Evolutionary conservation across 2,113 vertebrate species (phyloP), one percentile per base, ranked within the genome.

Genomic region (Campylorhamphus procurvoides): DNA sequence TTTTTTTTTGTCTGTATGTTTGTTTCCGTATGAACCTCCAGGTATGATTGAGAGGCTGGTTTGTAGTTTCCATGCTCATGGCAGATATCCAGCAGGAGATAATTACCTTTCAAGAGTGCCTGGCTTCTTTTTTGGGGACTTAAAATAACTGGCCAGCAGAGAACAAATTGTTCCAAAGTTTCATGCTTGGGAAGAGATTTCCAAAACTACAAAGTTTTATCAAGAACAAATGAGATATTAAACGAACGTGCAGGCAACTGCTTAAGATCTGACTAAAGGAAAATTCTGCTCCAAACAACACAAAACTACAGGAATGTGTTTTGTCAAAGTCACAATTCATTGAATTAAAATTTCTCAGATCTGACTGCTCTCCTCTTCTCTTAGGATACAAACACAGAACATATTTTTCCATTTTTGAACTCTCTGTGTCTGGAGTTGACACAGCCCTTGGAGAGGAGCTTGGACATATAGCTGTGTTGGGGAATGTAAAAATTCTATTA

Each of bases 91-190:
- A 92, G 75, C 16, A 58, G 75, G 86, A 97, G 68, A 88, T 85
- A 96, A 93, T 93, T 95, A 83, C 71, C 63, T 96, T 93, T 96
- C 59, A 93, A 88, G 87, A 73, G 50, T 24, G 46, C 28, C 46
- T 96, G 85, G 56, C 67, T 86, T 93, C 63, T 67, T 71, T 85
- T 90, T 77, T 47, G 77, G 39, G 40, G 67, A 71, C 42, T 84
- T 66, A 46, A 64, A 91, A 46, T 58, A 90, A 67, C 47, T 44
- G 35, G 37, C 79, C 64, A 56, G 44, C 23, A 86, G 42, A 91
- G 52, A 76, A 85, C 33, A 91, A 88, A 40, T 67, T 47, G 33
- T 83, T 93, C 91, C 82, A 78, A 86, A 77, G n/a, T 76, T 84
- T 67, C 3, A 1, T 67, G 11, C 42, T 77, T 88, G 71, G 46